A percentile compares a stretch with the other conserved stretches of the same genome.
Conservation (phyloP, 2,888 invertebrate genomes). For the Siphonodentalium dalli region DNA sequence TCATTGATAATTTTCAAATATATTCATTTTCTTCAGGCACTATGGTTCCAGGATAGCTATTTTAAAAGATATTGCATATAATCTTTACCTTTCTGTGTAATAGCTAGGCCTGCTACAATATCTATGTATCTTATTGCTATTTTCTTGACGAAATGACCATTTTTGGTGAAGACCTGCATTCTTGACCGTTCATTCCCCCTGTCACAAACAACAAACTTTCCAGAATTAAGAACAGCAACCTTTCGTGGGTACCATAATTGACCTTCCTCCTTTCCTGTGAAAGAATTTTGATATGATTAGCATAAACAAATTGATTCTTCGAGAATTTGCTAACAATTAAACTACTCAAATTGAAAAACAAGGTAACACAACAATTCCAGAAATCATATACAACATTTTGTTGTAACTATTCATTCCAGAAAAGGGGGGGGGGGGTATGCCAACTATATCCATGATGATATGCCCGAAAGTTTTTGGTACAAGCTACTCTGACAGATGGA, state of each 20-base stretch:
- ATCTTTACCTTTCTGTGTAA: constrained; percentile 80
- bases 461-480: too few relatives aligned
- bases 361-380: too few relatives aligned
- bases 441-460: too few relatives aligned
- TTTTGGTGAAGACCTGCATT: constrained; percentile 97
- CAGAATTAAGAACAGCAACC: constrained; percentile 73
- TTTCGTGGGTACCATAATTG: constrained; percentile 97
- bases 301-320: background rate
- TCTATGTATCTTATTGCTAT: constrained; percentile 76
- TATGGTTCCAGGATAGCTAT: too few relatives aligned
- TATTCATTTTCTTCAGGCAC: too few relatives aligned
- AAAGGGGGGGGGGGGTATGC: too few relatives aligned
- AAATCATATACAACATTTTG: too few relatives aligned
- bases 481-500: too few relatives aligned
- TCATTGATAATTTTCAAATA: too few relatives aligned
- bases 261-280: constrained; percentile 78
- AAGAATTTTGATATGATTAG: background rate
- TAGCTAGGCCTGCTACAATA: constrained; percentile 87
- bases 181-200: constrained; percentile 94
- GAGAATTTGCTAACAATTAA: background rate
- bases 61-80: too few relatives aligned
- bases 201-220: constrained; percentile 86
- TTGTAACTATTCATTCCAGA: too few relatives aligned
- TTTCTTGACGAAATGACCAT: constrained; percentile 93
- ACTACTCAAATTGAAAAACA: background rate